Base-by-base conservation (phyloP, 2,888 invertebrate species). In the Meteorus cinctellus region DNA sequence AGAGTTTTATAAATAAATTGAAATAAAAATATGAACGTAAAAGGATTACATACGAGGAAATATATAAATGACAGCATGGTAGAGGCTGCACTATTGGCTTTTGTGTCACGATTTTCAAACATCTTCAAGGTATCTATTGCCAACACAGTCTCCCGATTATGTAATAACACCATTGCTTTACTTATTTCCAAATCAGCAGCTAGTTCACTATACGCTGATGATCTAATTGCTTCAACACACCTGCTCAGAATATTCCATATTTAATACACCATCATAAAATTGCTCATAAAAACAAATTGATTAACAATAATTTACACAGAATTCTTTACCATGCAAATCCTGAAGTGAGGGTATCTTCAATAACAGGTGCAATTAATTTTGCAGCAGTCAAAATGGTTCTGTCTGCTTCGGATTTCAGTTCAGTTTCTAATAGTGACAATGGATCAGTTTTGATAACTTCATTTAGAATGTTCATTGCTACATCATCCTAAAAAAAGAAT, bases 161-260 rank as follows among this genome's bases (percentile, higher is more conserved):
- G 94, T 69, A 97, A 90, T 88, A 94, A 95, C 87, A 96, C 96
- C 79, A 96, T 93, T 0, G 96, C 96, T 89, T 97, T 97, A 89
- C 96, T 97, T 80, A 97, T 94, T 90, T 98, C 97, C 81, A 98
- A 90, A 91, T 96, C 98, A 83, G 94, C 95, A 62, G 96, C 97
- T 80, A 97, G 91, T 87, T 93, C 93, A 51, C 94, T 93, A 84
- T 95, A 96, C 87, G 93, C 94, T n/a, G 98, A 97, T 66, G 95
- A 94, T 87, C 97, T 97, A 70, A 99, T 95, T 29, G 96, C 94
- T 83, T 98, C 97, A 72, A 98, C 96, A 89, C 99, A 99, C 98
- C 98, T 98, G 31, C 63, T 27, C 34, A 68, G 60, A 19, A 19
- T 4, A 2, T 36, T 66, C 60, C 29, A 55, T 55, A 65, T 36